Percentiles rank a stretch among this genome's conserved stretches.
phyloP scores from a whole-genome alignment of 2,797 vertebrate genomes.

The Apogon talboti region DNA sequence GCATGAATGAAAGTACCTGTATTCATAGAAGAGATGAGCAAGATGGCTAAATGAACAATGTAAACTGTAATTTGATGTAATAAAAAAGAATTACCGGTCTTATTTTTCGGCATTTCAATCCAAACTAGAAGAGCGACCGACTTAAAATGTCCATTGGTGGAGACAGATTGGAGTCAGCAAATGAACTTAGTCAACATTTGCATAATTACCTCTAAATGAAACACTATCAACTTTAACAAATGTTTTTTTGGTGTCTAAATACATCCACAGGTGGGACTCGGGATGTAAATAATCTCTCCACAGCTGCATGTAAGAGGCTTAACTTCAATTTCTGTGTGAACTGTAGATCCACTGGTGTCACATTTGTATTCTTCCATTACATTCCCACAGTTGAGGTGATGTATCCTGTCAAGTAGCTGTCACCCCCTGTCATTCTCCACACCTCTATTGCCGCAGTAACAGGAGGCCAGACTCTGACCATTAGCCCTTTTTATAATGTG shows the following conservation, averaged over 20 bases:
- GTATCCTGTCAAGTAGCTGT: conserved; percentile 48
- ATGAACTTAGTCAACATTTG: neutral
- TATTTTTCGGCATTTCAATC: too few relatives aligned
- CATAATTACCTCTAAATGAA: neutral
- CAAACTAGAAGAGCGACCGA: too few relatives aligned
- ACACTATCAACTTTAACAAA: neutral
- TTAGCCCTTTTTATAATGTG: conserved; percentile 45
- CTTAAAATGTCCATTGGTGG: too few relatives aligned
- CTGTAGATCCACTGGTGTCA: conserved; percentile 13
- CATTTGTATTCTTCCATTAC: conserved; percentile 41
- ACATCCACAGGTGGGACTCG: neutral
- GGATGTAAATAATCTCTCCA: too few relatives aligned
- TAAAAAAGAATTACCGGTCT: too few relatives aligned
- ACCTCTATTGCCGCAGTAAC: conserved; percentile 57
- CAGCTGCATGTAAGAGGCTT: too few relatives aligned
- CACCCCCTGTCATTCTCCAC: conserved; percentile 40
- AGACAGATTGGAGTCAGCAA: neutral
- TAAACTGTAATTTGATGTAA: neutral
- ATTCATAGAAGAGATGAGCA: neutral
- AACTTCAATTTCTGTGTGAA: neutral
- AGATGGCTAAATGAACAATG: neutral
- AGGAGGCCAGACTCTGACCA: conserved; percentile 57
- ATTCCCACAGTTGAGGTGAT: conserved; percentile 35
- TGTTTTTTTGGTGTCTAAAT: neutral
- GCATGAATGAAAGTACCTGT: neutral